phyloP scores from a whole-genome alignment of 1,140 invertebrate genomes.

The Drosophila melanogaster region DNA sequence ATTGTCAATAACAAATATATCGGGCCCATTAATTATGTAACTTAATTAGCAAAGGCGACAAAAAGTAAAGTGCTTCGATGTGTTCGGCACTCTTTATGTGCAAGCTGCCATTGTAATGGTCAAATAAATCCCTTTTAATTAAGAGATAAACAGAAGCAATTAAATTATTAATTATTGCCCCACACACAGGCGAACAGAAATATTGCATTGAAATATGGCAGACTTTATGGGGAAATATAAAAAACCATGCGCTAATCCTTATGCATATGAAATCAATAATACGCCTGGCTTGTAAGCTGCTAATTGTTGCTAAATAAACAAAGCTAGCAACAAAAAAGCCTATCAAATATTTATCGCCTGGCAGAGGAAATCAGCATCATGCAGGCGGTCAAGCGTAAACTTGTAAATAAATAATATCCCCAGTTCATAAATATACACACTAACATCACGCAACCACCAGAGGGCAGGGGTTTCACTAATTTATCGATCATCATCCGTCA shows the following conservation, averaged over 20 bases:
- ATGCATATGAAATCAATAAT: constrained; percentile 64
- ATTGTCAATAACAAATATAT: constrained; percentile 31
- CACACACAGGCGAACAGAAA: constrained; percentile 11
- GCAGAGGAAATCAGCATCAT: constrained; percentile 24
- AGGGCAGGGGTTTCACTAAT: constrained; percentile 27
- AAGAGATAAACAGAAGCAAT: constrained; percentile 84
- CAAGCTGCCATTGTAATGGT: constrained; percentile 40
- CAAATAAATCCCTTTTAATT: constrained; percentile 84
- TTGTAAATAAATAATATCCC: constrained; percentile 46
- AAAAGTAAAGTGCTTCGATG: constrained; percentile 71
- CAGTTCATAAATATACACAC: constrained; percentile 36
- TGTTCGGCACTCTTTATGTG: constrained; percentile 29
- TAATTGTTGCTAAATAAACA: constrained; percentile 78
- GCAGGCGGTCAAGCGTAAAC: constrained; percentile 47
- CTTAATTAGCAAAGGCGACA: constrained; percentile 79
- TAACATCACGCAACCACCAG: constrained; percentile 17
- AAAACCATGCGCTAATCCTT: constrained; percentile 32
- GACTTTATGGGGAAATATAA: constrained; percentile 31
- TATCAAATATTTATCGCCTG: constrained; percentile 59
- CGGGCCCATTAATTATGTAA: constrained; percentile 72
- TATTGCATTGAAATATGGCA: constrained; percentile 55
- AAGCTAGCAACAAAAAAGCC: constrained; percentile 37
- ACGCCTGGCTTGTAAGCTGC: constrained; percentile 70
- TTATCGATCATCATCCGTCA: constrained; percentile 69
- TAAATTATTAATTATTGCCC: constrained; percentile 82